These are phyloP conservation scores for Notoglanidium macrostoma DNA, from an alignment of 2,797 vertebrate genomes.

Conservation along the genomic window DNA sequence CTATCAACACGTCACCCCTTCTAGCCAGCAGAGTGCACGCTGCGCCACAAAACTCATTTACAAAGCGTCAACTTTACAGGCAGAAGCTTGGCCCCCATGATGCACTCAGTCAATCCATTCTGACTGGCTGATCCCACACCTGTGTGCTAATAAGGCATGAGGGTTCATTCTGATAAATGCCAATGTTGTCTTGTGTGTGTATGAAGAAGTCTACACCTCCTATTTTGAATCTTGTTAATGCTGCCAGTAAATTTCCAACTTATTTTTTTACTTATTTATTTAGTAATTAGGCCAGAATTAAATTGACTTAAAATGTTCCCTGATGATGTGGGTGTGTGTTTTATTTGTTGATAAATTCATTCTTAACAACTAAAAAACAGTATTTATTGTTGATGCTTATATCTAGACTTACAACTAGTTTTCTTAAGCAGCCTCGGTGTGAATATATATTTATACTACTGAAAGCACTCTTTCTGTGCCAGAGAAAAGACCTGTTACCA, in stretches of 20 bases:
- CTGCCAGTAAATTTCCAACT: background rate
- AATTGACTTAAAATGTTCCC: background rate
- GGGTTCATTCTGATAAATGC: constrained; percentile 46
- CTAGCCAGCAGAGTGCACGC: constrained; percentile 32
- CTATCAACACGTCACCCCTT: constrained; percentile 25
- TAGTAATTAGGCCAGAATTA: background rate
- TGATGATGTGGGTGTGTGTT: background rate
- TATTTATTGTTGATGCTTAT: background rate
- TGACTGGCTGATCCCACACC: constrained; percentile 23
- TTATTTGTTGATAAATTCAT: background rate
- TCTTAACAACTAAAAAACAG: background rate
- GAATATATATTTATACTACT: background rate
- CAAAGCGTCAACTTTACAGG: constrained; percentile 50
- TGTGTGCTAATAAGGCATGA: constrained; percentile 40
- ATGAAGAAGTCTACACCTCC: background rate
- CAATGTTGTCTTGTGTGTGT: constrained; percentile 31
- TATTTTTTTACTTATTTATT: too few species aligned
- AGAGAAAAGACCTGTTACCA: background rate
- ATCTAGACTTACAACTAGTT: background rate
- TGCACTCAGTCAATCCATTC: constrained; percentile 40
- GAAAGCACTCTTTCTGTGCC: background rate
- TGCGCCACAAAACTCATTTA: constrained; percentile 49
- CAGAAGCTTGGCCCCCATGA: constrained; percentile 37
- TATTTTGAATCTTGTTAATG: constrained; percentile 1
- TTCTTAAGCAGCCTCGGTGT: background rate